phyloP scores from a whole-genome alignment of 2,113 vertebrate genomes.

The Petromus typicus region DNA sequence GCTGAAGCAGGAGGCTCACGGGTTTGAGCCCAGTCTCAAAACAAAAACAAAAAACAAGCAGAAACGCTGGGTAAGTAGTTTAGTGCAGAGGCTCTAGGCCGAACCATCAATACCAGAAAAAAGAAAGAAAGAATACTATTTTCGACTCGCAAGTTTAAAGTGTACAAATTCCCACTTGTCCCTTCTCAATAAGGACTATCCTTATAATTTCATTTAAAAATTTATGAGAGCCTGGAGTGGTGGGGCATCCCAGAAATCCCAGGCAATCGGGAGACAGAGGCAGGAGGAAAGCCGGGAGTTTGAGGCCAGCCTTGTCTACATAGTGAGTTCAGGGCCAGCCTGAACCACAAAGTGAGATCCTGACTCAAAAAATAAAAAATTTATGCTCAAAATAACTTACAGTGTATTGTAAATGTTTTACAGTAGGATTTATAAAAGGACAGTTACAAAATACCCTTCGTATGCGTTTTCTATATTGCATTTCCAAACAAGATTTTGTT shows the following conservation, averaged over 20 bases:
- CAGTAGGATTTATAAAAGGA: neutral
- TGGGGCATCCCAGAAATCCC: too few relatives aligned
- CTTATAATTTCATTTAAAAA: neutral
- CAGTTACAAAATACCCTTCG: neutral
- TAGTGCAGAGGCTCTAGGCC: neutral
- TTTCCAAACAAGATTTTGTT: fast-evolving
- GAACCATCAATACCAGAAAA: neutral
- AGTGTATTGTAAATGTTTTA: neutral
- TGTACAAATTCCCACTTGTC: neutral
- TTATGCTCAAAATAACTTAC: neutral
- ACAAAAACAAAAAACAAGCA: neutral
- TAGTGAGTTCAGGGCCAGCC: too few relatives aligned
- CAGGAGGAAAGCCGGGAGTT: too few relatives aligned
- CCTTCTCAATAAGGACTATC: neutral
- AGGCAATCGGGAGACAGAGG: too few relatives aligned
- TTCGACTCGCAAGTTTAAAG: neutral
- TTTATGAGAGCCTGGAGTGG: neutral
- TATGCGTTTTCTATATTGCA: neutral
- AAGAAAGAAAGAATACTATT: neutral
- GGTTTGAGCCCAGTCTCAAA: neutral
- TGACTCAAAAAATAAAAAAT: too few relatives aligned
- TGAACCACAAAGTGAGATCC: too few relatives aligned
- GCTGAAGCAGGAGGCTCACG: neutral
- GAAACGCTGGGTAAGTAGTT: neutral
- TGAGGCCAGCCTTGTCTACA: too few relatives aligned